These are phyloP conservation scores for Dendrolimus kikuchii DNA, from an alignment of 1,140 invertebrate genomes.

Conservation along the genomic window DNA sequence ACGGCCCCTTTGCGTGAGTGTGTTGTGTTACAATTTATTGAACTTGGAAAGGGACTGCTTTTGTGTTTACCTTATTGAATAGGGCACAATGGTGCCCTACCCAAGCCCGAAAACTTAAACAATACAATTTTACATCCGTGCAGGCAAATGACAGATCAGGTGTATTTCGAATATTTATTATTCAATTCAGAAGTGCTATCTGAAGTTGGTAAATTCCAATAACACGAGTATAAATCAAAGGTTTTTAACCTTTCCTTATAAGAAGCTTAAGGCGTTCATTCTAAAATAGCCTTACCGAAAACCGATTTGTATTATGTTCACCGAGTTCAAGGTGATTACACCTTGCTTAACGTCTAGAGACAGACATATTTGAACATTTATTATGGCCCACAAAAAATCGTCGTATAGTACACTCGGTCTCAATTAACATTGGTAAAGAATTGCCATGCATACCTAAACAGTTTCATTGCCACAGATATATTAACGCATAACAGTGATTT, in stretches of 20 bases:
- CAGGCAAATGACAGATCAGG: constrained; percentile 11
- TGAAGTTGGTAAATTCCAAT: too few relatives aligned
- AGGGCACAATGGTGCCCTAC: constrained; percentile 23
- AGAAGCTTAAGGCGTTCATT: constrained; percentile 21
- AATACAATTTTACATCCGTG: constrained; percentile 19
- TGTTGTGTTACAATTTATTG: constrained; percentile 29
- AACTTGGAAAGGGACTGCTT: constrained; percentile 21
- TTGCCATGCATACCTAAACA: not conserved
- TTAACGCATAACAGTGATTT: constrained; percentile 13
- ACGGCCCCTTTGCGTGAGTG: constrained; percentile 23
- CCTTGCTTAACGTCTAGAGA: constrained; percentile 10
- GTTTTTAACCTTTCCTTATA: constrained; percentile 25
- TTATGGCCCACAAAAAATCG: not conserved
- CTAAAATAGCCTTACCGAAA: constrained; percentile 28
- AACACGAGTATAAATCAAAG: constrained; percentile 7
- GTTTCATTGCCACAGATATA: not conserved
- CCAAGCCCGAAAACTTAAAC: constrained; percentile 38
- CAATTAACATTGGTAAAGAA: not conserved
- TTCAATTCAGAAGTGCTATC: too few relatives aligned
- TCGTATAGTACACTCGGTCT: too few relatives aligned
- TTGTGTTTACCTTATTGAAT: constrained; percentile 30
- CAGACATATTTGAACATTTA: constrained; percentile 10
- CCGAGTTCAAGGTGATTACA: constrained; percentile 34
- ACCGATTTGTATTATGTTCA: constrained; percentile 30
- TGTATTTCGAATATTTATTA: too few relatives aligned